Conservation (phyloP, 2,113 vertebrate genomes). For the Bubo scandiacus region DNA sequence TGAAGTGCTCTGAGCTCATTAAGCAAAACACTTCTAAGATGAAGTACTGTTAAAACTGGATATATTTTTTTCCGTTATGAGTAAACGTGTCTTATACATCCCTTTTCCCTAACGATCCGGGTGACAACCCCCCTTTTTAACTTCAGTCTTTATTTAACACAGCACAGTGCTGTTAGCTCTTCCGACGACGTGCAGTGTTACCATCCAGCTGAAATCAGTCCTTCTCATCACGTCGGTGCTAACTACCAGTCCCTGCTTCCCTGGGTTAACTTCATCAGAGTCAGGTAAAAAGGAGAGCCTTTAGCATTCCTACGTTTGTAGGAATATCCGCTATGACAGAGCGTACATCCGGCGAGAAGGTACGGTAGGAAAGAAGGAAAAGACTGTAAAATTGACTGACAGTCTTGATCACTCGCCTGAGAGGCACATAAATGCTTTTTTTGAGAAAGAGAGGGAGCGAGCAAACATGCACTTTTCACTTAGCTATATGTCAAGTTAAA, state of each 20-base stretch:
- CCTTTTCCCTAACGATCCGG: not conserved
- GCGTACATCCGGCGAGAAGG: not conserved
- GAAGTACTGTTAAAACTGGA: not conserved
- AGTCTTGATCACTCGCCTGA: not conserved
- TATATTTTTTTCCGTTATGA: not conserved
- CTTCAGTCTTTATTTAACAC: not conserved
- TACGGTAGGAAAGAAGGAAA: not conserved
- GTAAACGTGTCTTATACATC: fast-evolving
- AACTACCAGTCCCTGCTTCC: not conserved
- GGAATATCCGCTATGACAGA: not conserved
- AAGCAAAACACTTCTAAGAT: not conserved
- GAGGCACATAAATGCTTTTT: not conserved
- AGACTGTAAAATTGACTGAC: not conserved
- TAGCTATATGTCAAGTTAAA: not conserved
- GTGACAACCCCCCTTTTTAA: not conserved
- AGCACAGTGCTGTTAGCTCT: not conserved
- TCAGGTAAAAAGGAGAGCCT: not conserved
- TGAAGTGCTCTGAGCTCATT: not conserved
- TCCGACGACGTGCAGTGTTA: not conserved
- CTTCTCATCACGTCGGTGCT: not conserved
- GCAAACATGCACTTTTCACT: not conserved
- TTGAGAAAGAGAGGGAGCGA: not conserved
- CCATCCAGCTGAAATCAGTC: not conserved
- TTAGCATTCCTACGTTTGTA: not conserved
- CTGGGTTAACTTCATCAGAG: not conserved